Evolutionary conservation across 35 echinoderm and acorn worm species (phyloP).

Genomic region (Stichopus chloronotus): DNA sequence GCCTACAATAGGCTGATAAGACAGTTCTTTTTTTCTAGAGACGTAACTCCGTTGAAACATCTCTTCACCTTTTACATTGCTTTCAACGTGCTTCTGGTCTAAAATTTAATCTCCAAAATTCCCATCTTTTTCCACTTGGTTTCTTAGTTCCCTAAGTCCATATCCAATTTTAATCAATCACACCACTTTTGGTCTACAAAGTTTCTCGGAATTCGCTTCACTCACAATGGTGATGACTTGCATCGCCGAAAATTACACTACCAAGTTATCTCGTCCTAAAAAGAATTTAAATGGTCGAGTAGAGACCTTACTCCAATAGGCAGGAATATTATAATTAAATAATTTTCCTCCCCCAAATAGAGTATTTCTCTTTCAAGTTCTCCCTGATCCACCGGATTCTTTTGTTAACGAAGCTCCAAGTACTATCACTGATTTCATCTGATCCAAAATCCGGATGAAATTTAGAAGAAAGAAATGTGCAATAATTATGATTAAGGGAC

Average conservation of each 20-base stretch:
- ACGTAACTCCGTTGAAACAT: background rate
- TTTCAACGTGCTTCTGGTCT: conserved; percentile 8
- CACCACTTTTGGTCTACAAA: background rate
- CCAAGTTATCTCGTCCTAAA: conserved; percentile 38
- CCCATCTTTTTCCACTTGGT: conserved; percentile 37
- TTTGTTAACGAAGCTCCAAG: background rate
- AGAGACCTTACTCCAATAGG: conserved; percentile 44
- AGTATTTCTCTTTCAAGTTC: background rate
- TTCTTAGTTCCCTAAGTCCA: conserved; percentile 21
- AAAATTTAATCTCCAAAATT: conserved; percentile 23
- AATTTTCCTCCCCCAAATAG: background rate
- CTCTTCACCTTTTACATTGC: background rate
- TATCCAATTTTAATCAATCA: background rate
- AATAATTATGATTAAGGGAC: background rate
- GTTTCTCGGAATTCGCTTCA: conserved; percentile 10
- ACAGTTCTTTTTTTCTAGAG: too few species aligned
- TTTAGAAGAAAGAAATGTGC: background rate
- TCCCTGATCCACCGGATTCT: background rate
- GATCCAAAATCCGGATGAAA: background rate
- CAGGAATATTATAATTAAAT: conserved; percentile 37
- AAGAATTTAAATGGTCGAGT: conserved; percentile 39
- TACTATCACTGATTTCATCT: background rate
- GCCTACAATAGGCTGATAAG: too few species aligned
- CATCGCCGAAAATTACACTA: background rate
- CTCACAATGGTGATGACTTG: conserved; percentile 37